Evolutionary conservation across 2,888 invertebrate genomes (phyloP), one percentile per base, ranked within the genome.

Genomic region (Scaptomyza polygonia): DNA sequence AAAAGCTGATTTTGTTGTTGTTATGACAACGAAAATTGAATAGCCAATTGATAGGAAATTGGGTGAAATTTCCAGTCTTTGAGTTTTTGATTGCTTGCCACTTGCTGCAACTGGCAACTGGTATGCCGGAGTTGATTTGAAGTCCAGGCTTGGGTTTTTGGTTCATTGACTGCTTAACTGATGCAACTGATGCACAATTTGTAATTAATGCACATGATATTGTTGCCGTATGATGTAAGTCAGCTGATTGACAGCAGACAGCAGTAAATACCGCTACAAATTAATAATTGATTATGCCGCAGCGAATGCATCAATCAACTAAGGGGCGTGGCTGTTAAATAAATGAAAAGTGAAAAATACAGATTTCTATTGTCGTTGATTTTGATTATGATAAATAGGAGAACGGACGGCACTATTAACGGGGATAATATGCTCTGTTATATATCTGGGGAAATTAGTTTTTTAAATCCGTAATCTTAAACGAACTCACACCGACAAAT

Each of bases 141-240:
- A 61, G 51, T 34, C 16, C 36, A 43, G 16, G 9, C 39, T 39
- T 1, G 5, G n/a, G n/a, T n/a, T n/a, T n/a, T 11, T 21, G 62
- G 81, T 86, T 86, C 81, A 67, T 65, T 86, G 81, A 81, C 86
- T 81, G 63, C 61, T 56, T 68, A 52, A 71, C 82, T 81, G 86
- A 84, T 80, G 86, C 80, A 81, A 81, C 78, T 64, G n/a, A n/a
- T n/a, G 67, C 53, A 11, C 54, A 58, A 53, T 55, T 16, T 45
- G 77, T 73, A 81, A 81, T 83, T 85, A 83, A 83, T 85, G 82
- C 87, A 80, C 61, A 73, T 77, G 77, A 78, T 79, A 67, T 72
- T 67, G 52, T 62, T 6, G 34, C 34, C 25, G 51, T 53, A 57
- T 83, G 87, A 86, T 86, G 82, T 72, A 82, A 82, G 56, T 67